Conservation (phyloP, 1,140 invertebrate genomes). For the Bombus waltoni region DNA sequence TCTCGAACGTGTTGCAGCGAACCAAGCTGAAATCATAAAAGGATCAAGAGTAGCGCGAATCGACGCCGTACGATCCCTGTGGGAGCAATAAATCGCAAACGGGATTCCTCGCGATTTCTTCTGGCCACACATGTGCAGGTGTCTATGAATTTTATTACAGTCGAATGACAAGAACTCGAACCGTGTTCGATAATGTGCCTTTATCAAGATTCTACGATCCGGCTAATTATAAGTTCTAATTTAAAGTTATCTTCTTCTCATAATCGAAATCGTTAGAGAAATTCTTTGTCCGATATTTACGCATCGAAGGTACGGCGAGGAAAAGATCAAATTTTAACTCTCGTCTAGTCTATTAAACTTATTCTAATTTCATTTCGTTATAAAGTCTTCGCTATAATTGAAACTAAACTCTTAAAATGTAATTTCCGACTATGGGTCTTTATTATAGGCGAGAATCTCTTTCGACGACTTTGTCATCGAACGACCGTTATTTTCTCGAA, state of each 20-base stretch:
- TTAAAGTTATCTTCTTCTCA: too few relatives aligned
- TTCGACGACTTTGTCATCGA: not conserved
- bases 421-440: too few relatives aligned
- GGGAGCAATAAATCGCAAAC: constrained; percentile 56
- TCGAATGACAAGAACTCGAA: not conserved
- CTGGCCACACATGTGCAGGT: not conserved
- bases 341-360: not conserved
- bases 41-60: constrained; percentile 36
- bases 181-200: not conserved
- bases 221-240: not conserved
- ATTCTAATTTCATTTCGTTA: not conserved
- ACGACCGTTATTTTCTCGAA: not conserved
- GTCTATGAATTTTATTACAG: constrained; percentile 44
- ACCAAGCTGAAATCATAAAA: constrained; percentile 34
- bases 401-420: not conserved
- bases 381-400: not conserved
- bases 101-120: constrained; percentile 42
- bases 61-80: constrained; percentile 44
- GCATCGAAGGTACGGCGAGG: not conserved
- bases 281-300: not conserved
- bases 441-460: too few relatives aligned
- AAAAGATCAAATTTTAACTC: not conserved
- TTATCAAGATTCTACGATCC: not conserved
- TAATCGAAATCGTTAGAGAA: constrained; percentile 4
- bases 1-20: constrained; percentile 28